Evolutionary conservation across 30 jellyfish, hydroid and myxozoan species (phyloP).

Genomic region (Turritopsis dohrnii): DNA sequence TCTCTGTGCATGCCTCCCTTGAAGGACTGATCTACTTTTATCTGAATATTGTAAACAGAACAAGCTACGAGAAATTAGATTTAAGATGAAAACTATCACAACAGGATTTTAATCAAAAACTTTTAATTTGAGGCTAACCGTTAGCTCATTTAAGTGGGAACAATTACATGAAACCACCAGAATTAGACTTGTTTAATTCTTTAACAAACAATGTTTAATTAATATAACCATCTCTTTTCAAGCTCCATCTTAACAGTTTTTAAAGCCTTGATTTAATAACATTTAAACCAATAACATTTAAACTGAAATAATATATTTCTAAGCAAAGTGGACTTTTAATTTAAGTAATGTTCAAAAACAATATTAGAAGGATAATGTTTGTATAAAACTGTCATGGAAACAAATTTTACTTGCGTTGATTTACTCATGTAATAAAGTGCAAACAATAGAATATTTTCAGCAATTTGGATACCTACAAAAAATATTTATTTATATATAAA

Average conservation of each 20-base stretch:
- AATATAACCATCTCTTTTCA: not conserved
- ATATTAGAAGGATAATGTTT: too few species aligned
- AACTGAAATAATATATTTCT: too few species aligned
- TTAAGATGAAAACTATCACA: not conserved
- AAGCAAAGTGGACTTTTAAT: too few species aligned
- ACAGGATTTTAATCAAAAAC: not conserved
- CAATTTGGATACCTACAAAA: too few species aligned
- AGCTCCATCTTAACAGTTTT: not conserved
- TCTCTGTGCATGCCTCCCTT: not conserved
- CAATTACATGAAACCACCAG: not conserved
- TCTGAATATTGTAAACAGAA: not conserved
- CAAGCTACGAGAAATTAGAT: not conserved
- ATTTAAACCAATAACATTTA: too few species aligned
- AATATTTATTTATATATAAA: too few species aligned
- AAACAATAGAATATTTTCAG: too few species aligned
- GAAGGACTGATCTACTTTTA: not conserved
- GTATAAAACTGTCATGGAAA: too few species aligned
- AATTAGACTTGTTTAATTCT: not conserved
- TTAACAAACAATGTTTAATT: not conserved
- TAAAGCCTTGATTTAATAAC: too few species aligned
- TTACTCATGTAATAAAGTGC: too few species aligned
- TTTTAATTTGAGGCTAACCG: not conserved
- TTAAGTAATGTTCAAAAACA: too few species aligned
- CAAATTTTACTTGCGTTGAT: too few species aligned
- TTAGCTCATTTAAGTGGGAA: not conserved